Evolutionary conservation across 1,140 invertebrate genomes (phyloP), one percentile per base, ranked within the genome.

Genomic region (Macrocentrus cingulum): DNA sequence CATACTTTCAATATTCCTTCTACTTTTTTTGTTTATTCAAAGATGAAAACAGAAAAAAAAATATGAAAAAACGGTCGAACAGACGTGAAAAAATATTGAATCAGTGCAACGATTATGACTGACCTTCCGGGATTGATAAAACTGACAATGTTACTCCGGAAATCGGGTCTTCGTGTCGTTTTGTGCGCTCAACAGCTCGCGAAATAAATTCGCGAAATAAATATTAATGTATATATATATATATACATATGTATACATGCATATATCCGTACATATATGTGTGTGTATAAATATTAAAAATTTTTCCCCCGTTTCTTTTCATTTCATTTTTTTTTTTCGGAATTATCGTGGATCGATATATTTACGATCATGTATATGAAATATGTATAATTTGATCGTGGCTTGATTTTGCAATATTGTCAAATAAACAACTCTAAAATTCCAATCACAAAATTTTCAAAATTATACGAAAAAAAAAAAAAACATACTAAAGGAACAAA

Each of bases 321-420:
- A 53, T 32, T 62, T 44, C 23, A n/a, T 59, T 57, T 57, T 45
- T 49, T 48, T 52, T 61, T 62, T 59, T n/a, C n/a, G n/a, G 1
- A 41, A 48, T 45, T 29, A 50, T 49, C 29, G 18, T 15, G 18
- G 44, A 59, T 41, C 36, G 19, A 44, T 18, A 29, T 1, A 49
- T 19, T 45, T 59, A 29, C 50, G 29, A 16, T n/a, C 51, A 20
- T 22, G 36, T 42, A 29, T 32, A 34, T 16, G 29, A 45, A 32
- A 23, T 44, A 29, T 45, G 53, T 46, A 56, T 56, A 63, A 25
- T 52, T 59, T 59, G 69, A 78, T 75, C 63, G 54, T 78, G 76
- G 71, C 75, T 78, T 76, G 75, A 74, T 72, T 78, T 77, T 80
- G 67, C 51, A 61, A 75, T 72, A 46, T 62, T 73, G 66, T 75